Conservation (phyloP, 2,888 invertebrate genomes). For the Gymnoscelis rufifasciata region DNA sequence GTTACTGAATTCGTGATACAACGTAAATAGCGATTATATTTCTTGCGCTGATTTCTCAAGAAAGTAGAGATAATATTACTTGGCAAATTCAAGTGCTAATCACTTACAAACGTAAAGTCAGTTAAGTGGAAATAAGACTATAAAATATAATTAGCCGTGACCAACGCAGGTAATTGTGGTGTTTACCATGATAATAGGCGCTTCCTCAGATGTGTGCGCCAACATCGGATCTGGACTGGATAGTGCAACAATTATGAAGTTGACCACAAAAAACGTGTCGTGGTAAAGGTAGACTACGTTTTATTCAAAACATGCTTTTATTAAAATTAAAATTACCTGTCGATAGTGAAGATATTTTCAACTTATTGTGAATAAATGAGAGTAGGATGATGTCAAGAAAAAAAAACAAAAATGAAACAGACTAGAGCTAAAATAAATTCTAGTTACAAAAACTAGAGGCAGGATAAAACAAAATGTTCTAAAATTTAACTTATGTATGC, state of each 20-base stretch:
- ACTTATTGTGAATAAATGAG: no score
- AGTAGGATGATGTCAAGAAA: not conserved
- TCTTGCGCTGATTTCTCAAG: slow-evolving; percentile 1
- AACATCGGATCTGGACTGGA: not conserved
- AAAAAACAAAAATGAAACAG: not conserved
- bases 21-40: not conserved
- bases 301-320: not conserved
- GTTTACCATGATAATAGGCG: slow-evolving; percentile 43
- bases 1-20: not conserved
- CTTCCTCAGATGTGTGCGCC: slow-evolving; percentile 35
- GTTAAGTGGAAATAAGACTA: slow-evolving; percentile 35
- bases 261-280: slow-evolving; percentile 2
- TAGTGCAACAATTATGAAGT: slow-evolving; percentile 6
- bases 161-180: slow-evolving; percentile 42
- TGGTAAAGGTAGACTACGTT: no score
- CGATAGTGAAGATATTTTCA: no score
- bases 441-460: not conserved
- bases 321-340: not conserved
- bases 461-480: no score
- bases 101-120: slow-evolving; percentile 28
- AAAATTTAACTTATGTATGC: not conserved
- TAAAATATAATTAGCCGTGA: slow-evolving; percentile 38
- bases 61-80: slow-evolving; percentile 13
- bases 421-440: not conserved
- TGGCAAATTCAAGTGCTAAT: slow-evolving; percentile 23